Conservation (phyloP, 2,888 invertebrate species). For the Thysanoteuthis rhombus region DNA sequence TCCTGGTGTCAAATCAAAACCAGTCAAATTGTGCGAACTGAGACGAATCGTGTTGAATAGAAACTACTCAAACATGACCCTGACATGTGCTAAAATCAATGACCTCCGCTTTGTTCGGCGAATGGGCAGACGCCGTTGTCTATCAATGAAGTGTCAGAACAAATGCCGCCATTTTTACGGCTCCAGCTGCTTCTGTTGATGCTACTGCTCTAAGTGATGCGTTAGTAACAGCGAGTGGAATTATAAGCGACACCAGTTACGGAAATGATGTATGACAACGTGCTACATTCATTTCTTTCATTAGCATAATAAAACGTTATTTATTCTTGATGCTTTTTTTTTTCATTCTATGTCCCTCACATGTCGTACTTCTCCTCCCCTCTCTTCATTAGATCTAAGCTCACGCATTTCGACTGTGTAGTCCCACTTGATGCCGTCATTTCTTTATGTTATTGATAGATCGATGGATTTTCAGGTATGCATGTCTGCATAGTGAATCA, state of each 20-base stretch:
- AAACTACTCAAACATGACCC: not conserved
- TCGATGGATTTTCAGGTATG: not conserved
- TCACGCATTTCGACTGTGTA: not conserved
- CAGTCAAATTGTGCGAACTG: not conserved
- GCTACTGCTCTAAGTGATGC: not conserved
- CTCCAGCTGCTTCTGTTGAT: not conserved
- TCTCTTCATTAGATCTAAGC: not conserved
- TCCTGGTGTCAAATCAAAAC: not conserved
- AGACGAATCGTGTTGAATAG: not conserved
- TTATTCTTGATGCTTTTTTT: not conserved
- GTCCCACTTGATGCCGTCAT: not conserved
- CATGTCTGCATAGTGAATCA: not conserved
- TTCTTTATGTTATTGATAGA: not conserved
- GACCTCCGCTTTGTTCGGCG: not conserved
- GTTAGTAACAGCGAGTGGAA: not conserved
- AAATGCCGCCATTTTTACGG: not conserved
- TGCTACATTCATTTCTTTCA: constrained; percentile 12
- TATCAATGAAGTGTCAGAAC: not conserved
- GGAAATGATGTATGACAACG: constrained; percentile 12
- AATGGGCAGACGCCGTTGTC: not conserved
- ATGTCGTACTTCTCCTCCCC: too few species aligned
- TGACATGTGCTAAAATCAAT: not conserved
- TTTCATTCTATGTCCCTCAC: too few species aligned
- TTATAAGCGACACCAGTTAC: not conserved
- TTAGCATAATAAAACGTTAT: not conserved